Base-by-base conservation (phyloP, 1,140 invertebrate species). In the Venturia canescens region DNA sequence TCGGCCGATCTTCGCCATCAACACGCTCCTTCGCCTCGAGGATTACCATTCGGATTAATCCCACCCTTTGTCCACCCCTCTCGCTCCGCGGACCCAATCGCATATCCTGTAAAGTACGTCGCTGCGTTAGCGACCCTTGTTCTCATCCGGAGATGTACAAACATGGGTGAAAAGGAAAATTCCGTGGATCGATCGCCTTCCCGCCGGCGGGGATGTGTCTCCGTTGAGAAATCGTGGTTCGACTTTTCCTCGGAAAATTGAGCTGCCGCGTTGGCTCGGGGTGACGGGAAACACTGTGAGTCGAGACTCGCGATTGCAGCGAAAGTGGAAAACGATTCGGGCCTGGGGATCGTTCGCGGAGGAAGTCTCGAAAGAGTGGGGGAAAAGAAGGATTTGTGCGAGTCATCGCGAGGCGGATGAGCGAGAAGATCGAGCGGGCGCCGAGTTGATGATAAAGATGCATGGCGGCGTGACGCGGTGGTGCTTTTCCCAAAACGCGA, bases 11-110 rank as follows among this genome's bases (percentile, higher is more conserved):
- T 27, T 26, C 3, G 23, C 18, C 71, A 31, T n/a, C 71, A 53
- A n/a, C 74, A 78, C 83, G 85, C 88, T 91, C 91, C 91, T 91
- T 91, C 91, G 89, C 89, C 89, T 90, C 91, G 82, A 82, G 90
- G 91, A 91, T 92, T 92, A 92, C 87, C 86, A 87, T 88, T 90
- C 88, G 82, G 82, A 84, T 86, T 89, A 90, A 91, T 90, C 88
- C 88, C 79, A 80, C 80, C 70, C 83, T 78, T 57, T 63, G 29
- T 80, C 72, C 67, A 63, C 38, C 26, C 57, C 31, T 13, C 16
- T 66, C 38, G 7, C 7, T 44, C 7, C 13, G 67, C 67, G 69
- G 48, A 71, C 69, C 34, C 15, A 26, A 21, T 31, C 7, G 27
- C 23, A 63, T 38, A 29, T 57, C 26, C 74, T 76, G 18, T 31